phyloP scores from a whole-genome alignment of 2,888 invertebrate genomes.

The Acrobasis repandana region DNA sequence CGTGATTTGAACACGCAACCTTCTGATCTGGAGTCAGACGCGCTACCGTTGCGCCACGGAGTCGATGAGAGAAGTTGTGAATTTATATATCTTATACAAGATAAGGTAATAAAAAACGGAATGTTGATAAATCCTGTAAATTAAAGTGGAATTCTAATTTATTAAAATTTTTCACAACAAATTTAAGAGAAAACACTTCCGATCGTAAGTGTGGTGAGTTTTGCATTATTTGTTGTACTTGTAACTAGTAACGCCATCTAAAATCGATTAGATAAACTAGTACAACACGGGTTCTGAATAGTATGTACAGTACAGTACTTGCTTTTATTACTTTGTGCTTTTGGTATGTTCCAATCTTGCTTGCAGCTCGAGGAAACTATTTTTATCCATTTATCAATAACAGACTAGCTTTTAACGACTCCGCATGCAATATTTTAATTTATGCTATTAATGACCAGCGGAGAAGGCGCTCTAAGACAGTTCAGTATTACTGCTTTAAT shows the following conservation, averaged over 20 bases:
- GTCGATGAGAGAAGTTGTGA: constrained; percentile 64
- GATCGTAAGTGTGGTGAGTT: not conserved
- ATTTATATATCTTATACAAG: not conserved
- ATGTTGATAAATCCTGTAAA: not conserved
- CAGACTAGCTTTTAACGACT: too few species aligned
- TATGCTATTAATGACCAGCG: too few species aligned
- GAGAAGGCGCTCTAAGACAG: too few species aligned
- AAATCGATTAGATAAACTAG: not conserved
- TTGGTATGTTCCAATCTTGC: not conserved
- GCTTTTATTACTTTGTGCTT: too few species aligned
- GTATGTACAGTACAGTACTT: not conserved
- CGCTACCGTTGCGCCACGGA: constrained; percentile 99
- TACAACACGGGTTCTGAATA: not conserved
- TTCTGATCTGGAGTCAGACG: constrained; percentile 99
- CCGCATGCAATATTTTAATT: too few species aligned
- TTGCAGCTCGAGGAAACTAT: too few species aligned
- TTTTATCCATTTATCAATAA: too few species aligned
- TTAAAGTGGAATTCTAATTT: not conserved
- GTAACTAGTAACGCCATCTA: constrained; percentile 12
- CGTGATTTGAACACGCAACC: constrained; percentile 99
- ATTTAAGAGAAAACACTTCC: not conserved
- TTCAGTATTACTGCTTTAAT: too few species aligned
- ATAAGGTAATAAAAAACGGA: not conserved
- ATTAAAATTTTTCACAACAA: not conserved
- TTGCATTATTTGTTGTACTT: not conserved